Base-by-base conservation (phyloP, 2,113 vertebrate genomes). In the Poicephalus meyeri region DNA sequence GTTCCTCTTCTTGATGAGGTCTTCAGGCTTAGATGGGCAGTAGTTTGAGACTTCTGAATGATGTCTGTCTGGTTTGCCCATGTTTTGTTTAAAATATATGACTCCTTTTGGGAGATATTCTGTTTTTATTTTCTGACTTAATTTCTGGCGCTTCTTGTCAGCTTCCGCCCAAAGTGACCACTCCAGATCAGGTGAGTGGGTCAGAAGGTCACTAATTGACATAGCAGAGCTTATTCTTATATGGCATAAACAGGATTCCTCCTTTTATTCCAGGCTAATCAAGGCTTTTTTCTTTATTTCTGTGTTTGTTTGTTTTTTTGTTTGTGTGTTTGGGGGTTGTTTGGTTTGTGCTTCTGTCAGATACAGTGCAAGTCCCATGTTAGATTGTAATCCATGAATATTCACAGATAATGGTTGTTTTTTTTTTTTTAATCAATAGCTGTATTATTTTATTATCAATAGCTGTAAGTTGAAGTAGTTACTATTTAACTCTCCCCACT, bases 321-420 rank as follows among this genome's bases (percentile, higher is more conserved):
- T 52, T 14, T 24, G 9, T 66, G 28, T 6, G 39, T 86, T 53
- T 68, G 16, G 41, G 29, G 14, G 55, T 61, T 74, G 8, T 47
- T 72, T 74, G 14, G 35, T 82, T 61, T 49, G 65, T 68, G 28
- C 56, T 44, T 80, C 49, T 89, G n/a, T 46, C 58, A 23, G n/a
- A 13, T 81, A 44, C 0, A 5, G 2, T 49, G 37, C 21, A 50
- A 35, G n/a, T 80, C 16, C 29, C 1, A 0, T 44, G 10, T 68
- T 85, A 80, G 63, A 50, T 16, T 76, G 23, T 52, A 39, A 60
- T 25, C 28, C 11, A 11, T 41, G 25, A 82, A 28, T 89, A 53
- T 86, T 83, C 6, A 14, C 23, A 72, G n/a, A 4, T 88, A 56
- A 24, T 71, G 23, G 37, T 37, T 39, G 37, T 39, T 39, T 39